Conservation (phyloP, 2,113 vertebrate species). For the Microtus oregoni region DNA sequence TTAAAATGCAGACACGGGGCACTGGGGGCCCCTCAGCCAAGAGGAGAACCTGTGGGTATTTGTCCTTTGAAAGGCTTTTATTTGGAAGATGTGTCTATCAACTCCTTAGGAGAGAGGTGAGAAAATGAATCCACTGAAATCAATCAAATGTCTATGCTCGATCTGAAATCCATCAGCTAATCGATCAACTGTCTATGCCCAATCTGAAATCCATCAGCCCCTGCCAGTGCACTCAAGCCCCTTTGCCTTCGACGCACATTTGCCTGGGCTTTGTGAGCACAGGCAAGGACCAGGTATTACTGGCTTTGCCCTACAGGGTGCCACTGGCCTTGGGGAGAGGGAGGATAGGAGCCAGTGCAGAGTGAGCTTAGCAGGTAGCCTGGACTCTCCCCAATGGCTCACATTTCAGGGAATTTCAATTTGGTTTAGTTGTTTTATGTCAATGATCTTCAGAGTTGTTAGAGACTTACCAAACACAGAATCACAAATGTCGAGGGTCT, state of each 20-base stretch:
- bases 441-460: not conserved
- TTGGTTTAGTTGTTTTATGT: not conserved
- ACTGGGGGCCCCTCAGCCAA: no score
- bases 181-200: not conserved
- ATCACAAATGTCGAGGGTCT: not conserved
- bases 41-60: not conserved
- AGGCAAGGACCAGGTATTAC: not conserved
- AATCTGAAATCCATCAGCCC: no score
- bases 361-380: not conserved
- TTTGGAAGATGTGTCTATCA: not conserved
- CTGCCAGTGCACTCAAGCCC: not conserved
- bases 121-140: not conserved
- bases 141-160: not conserved
- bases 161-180: no score
- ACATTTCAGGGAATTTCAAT: not conserved
- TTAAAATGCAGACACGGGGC: not conserved
- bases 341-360: not conserved
- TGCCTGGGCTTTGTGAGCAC: not conserved
- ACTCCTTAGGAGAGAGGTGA: not conserved
- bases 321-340: not conserved
- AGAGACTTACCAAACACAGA: not conserved
- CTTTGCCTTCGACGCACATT: not conserved
- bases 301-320: not conserved
- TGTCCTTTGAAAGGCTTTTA: not conserved
- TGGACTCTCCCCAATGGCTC: not conserved